Base-by-base conservation (phyloP, 2,113 vertebrate species). In the Nematolebias whitei region DNA sequence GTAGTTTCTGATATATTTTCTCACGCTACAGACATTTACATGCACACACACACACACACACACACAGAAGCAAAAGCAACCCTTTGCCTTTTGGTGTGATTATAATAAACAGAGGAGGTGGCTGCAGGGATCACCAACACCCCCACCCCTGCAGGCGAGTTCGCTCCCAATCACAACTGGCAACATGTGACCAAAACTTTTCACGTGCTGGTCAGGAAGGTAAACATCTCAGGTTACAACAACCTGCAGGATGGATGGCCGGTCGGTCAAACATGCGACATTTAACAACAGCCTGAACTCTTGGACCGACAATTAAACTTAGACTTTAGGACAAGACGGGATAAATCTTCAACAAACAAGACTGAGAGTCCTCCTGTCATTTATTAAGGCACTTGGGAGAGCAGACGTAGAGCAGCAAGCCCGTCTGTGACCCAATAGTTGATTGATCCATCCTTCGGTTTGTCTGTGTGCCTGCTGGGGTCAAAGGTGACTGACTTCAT, bases 341-440 rank as follows among this genome's bases (percentile, higher is more conserved):
- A 32, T 29, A 4, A 9, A 9, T 29, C 50, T 38, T 39, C 2
- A 9, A 22, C n/a, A 5, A 26, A 12, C 51, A 39, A 55, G 52
- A 38, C n/a, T 3, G 29, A 4, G 7, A 20, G n/a, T 38, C 23
- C 29, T 20, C 18, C 13, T 45, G 32, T 35, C 32, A 4, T 35
- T 8, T 35, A 2, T 44, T n/a, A 4, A 53, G 12, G 26, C 29
- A 53, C 26, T 35, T 50, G 24, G 18, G n/a, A 67, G n/a, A 19
- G 48, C 23, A 61, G 24, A 47, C 40, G 45, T 55, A 8, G 32
- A 63, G 49, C 68, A 71, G 74, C 69, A 71, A 59, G 63, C 50
- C 80, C 85, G 83, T 85, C 83, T 88, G 80, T 78, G 70, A 70
- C 64, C 32, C 74, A 51, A 72, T 62, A 63, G 55, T 70, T 71